A percentile compares a stretch with the other conserved stretches of the same genome.
These are phyloP conservation scores for Tenthredo notha DNA, from an alignment of 2,888 invertebrate genomes.

Conservation along the genomic window DNA sequence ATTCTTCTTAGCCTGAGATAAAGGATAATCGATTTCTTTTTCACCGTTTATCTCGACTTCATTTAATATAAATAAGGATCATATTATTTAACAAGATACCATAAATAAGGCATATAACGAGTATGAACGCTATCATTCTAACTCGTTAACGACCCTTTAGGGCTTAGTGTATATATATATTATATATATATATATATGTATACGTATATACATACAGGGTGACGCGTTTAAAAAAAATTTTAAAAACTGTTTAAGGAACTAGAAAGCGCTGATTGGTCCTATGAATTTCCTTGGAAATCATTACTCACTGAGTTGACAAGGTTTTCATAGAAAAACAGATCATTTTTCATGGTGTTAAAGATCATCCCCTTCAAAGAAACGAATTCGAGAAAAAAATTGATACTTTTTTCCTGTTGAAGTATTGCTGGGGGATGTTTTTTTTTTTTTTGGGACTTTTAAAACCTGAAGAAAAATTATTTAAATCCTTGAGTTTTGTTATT, in stretches of 20 bases:
- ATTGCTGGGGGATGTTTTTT: too few relatives aligned
- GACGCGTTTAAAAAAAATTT: background rate
- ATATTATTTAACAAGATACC: conserved; percentile 44
- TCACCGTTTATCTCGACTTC: conserved; percentile 30
- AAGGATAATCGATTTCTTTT: conserved; percentile 8
- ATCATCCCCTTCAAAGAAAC: background rate
- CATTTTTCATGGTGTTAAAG: background rate
- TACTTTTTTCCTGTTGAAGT: too few relatives aligned
- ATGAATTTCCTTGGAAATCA: background rate
- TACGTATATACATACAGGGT: background rate
- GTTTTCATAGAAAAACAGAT: background rate
- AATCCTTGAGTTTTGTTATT: background rate
- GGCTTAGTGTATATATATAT: background rate
- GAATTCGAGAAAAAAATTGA: background rate
- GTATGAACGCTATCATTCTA: conserved; percentile 29
- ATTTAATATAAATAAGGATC: conserved; percentile 1
- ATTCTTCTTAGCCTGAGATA: background rate
- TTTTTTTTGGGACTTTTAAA: background rate
- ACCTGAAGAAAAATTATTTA: background rate
- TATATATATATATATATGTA: background rate
- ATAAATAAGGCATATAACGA: conserved; percentile 40
- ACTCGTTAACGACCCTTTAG: conserved; percentile 35
- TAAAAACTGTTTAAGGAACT: background rate
- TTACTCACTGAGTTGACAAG: background rate
- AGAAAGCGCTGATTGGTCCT: background rate